Evolutionary conservation across 1,140 invertebrate species (phyloP), one percentile per base, ranked within the genome.

Genomic region (Bacillus rossius): DNA sequence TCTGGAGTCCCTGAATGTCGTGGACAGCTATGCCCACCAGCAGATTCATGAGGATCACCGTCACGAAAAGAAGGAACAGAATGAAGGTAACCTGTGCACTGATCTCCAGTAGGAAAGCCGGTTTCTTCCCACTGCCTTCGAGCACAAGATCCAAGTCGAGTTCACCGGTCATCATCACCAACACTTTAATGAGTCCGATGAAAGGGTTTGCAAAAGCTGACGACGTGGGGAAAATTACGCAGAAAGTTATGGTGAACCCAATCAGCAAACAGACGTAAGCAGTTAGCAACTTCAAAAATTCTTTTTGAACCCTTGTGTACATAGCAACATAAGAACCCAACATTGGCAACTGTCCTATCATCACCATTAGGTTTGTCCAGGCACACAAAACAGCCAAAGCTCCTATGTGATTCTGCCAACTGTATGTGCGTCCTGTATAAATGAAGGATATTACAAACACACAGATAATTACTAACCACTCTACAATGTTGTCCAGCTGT

Each of bases 121-220:
- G 77, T 69, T 82, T 79, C 29, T 82, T 79, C 3, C 81, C 77
- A 62, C 83, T 80, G 52, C 84, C 82, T 20, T 85, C 78, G 2
- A 88, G 68, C 16, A 88, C 74, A 54, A 63, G 64, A 47, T 86
- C 84, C 34, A 89, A 77, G 64, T 88, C 85, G 50, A 89, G 71
- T 69, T 94, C 91, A 0, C 91, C 91, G 2, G 91, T 92, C 90
- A 93, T 93, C 89, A 93, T 92, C 0, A 91, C 89, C 40, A 92
- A 70, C 0, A 91, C 88, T 4, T 91, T 91, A 34, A 92, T 88
- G 37, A 91, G 81, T 17, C 85, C 86, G 69, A 86, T 85, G 58
- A 90, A 84, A 1, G 87, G 85, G 73, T 87, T 87, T 22, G 85
- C 82, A 69, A 92, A 92, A 0, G 85, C 85, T 8, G 85, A 84